Conservation (phyloP, 2,888 invertebrate genomes). For the Limenitis camilla region DNA sequence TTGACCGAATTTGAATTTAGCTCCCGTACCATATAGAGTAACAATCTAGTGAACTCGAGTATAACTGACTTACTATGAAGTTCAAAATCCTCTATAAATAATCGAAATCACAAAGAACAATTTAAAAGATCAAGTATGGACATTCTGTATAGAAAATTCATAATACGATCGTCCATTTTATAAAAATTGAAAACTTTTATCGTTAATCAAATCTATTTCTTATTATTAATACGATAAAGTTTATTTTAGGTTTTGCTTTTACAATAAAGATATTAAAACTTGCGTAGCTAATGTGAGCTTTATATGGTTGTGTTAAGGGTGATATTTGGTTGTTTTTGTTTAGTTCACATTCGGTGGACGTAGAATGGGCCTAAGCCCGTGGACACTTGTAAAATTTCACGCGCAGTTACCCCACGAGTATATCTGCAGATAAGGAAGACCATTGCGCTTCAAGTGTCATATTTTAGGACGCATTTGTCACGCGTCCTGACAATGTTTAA, state of each 20-base stretch:
- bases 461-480: conserved; percentile 13
- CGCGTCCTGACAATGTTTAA: not conserved
- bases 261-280: not conserved
- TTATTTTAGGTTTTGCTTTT: not conserved
- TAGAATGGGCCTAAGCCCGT: conserved; percentile 20
- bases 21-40: no score
- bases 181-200: conserved; percentile 14
- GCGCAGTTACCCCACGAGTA: conserved; percentile 40
- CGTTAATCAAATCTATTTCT: conserved; percentile 1
- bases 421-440: conserved; percentile 26
- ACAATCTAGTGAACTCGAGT: no score
- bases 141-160: conserved; percentile 22
- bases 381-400: conserved; percentile 62
- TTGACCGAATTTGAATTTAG: no score
- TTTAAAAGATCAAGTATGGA: conserved; percentile 20
- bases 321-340: not conserved
- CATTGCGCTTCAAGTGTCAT: conserved; percentile 12
- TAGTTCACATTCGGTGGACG: conserved; percentile 11
- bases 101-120: conserved; percentile 10
- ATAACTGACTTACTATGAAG: no score
- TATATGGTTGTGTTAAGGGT: not conserved
- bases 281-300: no score
- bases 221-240: not conserved
- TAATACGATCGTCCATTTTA: conserved; percentile 14
- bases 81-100: no score